These are phyloP conservation scores for Endomychus coccineus DNA, from an alignment of 2,888 invertebrate genomes.

Conservation along the genomic window DNA sequence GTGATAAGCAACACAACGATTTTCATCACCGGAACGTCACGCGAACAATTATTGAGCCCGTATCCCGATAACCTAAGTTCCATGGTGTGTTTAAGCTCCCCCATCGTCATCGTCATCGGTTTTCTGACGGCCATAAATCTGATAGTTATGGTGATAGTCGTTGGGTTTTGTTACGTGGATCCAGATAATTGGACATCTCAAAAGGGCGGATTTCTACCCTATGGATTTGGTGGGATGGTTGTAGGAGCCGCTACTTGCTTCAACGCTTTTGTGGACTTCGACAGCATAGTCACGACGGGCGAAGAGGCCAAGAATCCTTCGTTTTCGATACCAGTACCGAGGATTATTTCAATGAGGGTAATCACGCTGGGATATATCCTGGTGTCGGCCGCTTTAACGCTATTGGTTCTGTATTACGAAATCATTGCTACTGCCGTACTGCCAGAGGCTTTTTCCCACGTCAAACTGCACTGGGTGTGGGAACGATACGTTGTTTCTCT, in stretches of 20 bases:
- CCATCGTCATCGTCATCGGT: slow-evolving; percentile 67
- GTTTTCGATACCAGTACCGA: slow-evolving; percentile 76
- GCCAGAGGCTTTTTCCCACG: slow-evolving; percentile 69
- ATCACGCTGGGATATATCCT: slow-evolving; percentile 75
- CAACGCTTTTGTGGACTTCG: slow-evolving; percentile 87
- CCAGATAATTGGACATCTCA: slow-evolving; percentile 70
- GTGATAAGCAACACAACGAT: slow-evolving; percentile 67
- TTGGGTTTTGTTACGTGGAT: slow-evolving; percentile 83
- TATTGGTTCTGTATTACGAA: slow-evolving; percentile 69
- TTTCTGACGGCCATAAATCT: slow-evolving; percentile 75
- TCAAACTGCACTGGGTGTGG: slow-evolving; percentile 80
- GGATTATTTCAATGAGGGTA: slow-evolving; percentile 69
- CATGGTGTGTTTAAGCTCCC: slow-evolving; percentile 67
- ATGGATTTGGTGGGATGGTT: slow-evolving; percentile 67
- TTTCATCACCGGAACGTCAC: slow-evolving; percentile 60
- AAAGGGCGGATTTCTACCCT: slow-evolving; percentile 70
- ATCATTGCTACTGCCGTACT: slow-evolving; percentile 72
- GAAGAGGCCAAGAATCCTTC: slow-evolving; percentile 78
- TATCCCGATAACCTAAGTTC: slow-evolving; percentile 76
- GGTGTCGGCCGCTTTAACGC: slow-evolving; percentile 72
- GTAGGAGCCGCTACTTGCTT: slow-evolving; percentile 84
- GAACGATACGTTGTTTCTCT: slow-evolving; percentile 76
- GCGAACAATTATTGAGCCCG: slow-evolving; percentile 63
- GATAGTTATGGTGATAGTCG: slow-evolving; percentile 68
- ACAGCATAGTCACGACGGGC: slow-evolving; percentile 79